Evolutionary conservation across 2,888 invertebrate genomes (phyloP), one percentile per base, ranked within the genome.

Genomic region (Luperina testacea): DNA sequence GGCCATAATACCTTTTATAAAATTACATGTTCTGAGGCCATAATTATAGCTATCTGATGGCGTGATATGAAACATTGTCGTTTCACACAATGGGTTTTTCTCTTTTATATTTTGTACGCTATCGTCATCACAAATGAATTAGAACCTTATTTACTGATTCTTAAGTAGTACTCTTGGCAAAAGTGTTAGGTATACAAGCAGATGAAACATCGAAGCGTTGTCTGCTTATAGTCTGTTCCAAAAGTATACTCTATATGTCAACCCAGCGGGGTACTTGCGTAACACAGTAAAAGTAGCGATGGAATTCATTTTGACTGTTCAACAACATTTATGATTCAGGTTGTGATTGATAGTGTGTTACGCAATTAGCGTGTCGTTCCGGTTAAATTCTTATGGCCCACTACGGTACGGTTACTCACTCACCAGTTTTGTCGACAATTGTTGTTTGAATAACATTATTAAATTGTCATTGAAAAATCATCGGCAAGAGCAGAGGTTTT

Each of bases 1-100:
- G 5, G 15, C 61, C 15, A 76, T 82, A 38, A 63, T 75, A 81
- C 24, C 24, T 27, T 15, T 38, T 57, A 20, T 42, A 74, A 77
- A 53, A 53, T 74, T 5, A 38, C n/a, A 68, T 75, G 82, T 61
- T 53, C 61, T 53, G 11, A 38, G 5, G 15, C 61, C 15, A 76
- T 82, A 38, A 63, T 75, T 45, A 68, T 48, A 13, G 27, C 7
- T 75, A 75, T 61, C 82, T 75, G 76, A 80, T 80, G 38, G 77
- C 82, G 82, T 82, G 80, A 57, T 67, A 32, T 9, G 53, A 17
- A 38, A 72, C 17, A 73, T 38, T 73, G 27, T 72, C 3, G 1
- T 48, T 57, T 17, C 27, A 27, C 48, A 64, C 20, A 48, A 64
- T 53, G 6, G n/a, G 0, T 13, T 63, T 72, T 78, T 45, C 61